These are phyloP conservation scores for Nansenia antarctica DNA, from an alignment of 2,113 vertebrate genomes.

Conservation along the genomic window DNA sequence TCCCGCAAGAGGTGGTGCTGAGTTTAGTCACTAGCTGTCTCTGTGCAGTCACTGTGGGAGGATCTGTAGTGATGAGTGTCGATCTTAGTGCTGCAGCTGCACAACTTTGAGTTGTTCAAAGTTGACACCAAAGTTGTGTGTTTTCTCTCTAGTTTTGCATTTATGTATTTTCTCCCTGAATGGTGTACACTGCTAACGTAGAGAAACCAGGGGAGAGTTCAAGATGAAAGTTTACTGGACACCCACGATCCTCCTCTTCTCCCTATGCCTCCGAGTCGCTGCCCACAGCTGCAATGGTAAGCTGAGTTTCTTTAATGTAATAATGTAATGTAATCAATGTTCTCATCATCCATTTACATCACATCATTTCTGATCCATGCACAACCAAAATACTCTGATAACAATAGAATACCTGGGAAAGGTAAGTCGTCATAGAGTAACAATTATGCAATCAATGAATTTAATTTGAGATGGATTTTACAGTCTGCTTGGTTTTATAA, in stretches of 20 bases:
- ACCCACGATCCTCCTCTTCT: constrained; percentile 30
- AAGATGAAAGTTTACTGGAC: constrained; percentile 44
- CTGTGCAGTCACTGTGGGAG: too few relatives aligned
- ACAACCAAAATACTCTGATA: background rate
- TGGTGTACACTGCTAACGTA: background rate
- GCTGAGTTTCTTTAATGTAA: background rate
- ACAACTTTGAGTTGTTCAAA: too few relatives aligned
- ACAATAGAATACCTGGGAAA: background rate
- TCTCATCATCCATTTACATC: background rate
- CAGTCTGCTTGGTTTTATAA: background rate
- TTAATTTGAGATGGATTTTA: too few relatives aligned
- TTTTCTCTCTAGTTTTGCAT: too few relatives aligned
- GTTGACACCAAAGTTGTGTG: too few relatives aligned
- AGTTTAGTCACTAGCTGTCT: too few relatives aligned
- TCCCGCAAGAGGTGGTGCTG: too few relatives aligned
- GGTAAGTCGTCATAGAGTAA: background rate
- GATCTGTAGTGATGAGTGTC: too few relatives aligned
- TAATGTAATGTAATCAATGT: background rate
- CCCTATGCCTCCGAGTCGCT: background rate
- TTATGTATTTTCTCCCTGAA: background rate
- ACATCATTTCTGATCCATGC: background rate
- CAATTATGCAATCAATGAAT: background rate
- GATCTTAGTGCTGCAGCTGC: too few relatives aligned
- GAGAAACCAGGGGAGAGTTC: background rate
- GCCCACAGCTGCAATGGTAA: constrained; percentile 7